Percentiles rank a stretch among this genome's conserved stretches.
phyloP scores from a whole-genome alignment of 2,888 invertebrate species.

The Hirudinaria manillensis region DNA sequence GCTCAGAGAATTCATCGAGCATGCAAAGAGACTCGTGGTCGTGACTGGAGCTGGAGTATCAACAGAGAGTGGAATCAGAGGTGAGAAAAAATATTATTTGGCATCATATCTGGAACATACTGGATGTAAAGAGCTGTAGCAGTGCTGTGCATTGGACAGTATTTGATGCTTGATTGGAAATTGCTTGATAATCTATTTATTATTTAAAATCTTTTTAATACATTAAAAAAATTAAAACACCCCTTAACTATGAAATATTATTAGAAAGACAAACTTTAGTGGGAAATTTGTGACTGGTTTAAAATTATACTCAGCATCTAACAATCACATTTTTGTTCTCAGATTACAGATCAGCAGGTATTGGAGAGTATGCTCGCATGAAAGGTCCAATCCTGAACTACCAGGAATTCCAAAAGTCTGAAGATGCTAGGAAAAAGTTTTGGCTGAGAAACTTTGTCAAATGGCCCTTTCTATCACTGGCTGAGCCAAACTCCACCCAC shows the following conservation, averaged over 20 bases:
- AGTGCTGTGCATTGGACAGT: too few species aligned
- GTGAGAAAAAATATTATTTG: constrained; percentile 3
- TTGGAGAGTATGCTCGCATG: constrained; percentile 70
- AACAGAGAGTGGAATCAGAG: constrained; percentile 66
- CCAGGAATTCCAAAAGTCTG: constrained; percentile 67
- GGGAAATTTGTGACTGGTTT: too few species aligned
- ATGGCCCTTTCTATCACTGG: constrained; percentile 72
- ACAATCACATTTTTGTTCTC: not conserved
- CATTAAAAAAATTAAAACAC: too few species aligned
- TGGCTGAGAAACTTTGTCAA: constrained; percentile 94
- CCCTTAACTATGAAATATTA: too few species aligned
- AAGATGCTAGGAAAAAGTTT: constrained; percentile 68
- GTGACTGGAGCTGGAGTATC: constrained; percentile 92
- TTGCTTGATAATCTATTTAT: too few species aligned
- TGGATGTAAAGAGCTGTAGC: too few species aligned
- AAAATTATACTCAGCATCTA: too few species aligned
- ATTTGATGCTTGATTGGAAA: too few species aligned
- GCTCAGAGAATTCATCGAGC: constrained; percentile 62
- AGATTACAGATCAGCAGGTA: constrained; percentile 37
- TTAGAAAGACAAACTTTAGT: too few species aligned
- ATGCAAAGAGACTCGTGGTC: constrained; percentile 58
- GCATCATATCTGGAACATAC: too few species aligned
- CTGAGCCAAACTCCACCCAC: constrained; percentile 74
- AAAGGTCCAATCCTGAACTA: constrained; percentile 78
- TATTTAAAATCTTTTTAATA: too few species aligned